phyloP scores from a whole-genome alignment of 2,113 vertebrate genomes.

The Odontesthes bonariensis region DNA sequence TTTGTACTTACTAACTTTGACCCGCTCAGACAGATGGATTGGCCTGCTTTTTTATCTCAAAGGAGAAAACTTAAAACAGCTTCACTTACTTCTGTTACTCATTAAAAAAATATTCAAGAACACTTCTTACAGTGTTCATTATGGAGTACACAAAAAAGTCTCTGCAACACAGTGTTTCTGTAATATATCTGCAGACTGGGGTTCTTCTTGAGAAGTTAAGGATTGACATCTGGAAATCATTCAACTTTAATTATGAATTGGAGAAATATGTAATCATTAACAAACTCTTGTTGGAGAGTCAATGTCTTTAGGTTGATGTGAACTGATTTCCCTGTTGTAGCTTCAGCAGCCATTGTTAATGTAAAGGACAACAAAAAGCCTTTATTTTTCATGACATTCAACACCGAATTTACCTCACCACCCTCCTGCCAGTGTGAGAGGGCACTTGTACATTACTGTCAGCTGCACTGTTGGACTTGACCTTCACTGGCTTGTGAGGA shows the following conservation, averaged over 20 bases:
- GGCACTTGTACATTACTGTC: conserved; percentile 76
- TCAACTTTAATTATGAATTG: conserved; percentile 52
- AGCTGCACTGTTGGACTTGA: conserved; percentile 74
- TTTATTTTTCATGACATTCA: conserved; percentile 73
- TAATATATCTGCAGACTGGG: conserved; percentile 28
- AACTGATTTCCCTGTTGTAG: conserved; percentile 38
- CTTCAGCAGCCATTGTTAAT: conserved; percentile 50
- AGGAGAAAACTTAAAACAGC: conserved; percentile 6
- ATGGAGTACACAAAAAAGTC: conserved; percentile 31
- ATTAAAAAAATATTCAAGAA: conserved; percentile 1
- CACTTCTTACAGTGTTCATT: conserved; percentile 51
- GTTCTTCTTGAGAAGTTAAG: conserved; percentile 53
- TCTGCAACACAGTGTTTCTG: conserved; percentile 41
- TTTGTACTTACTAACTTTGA: conserved; percentile 65
- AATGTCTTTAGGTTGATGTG: conserved; percentile 15
- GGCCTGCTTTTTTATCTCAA: conserved; percentile 15
- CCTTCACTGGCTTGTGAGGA: conserved; percentile 77
- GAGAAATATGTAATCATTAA: conserved; percentile 61
- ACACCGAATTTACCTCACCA: conserved; percentile 79
- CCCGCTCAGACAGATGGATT: conserved; percentile 7
- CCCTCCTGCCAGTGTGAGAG: conserved; percentile 70
- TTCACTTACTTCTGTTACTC: conserved; percentile 42
- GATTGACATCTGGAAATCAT: conserved; percentile 50
- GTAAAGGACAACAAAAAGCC: conserved; percentile 40
- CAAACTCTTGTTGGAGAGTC: conserved; percentile 29